Evolutionary conservation across 1,140 invertebrate species (phyloP).

Genomic region (Leguminivora glycinivorella): DNA sequence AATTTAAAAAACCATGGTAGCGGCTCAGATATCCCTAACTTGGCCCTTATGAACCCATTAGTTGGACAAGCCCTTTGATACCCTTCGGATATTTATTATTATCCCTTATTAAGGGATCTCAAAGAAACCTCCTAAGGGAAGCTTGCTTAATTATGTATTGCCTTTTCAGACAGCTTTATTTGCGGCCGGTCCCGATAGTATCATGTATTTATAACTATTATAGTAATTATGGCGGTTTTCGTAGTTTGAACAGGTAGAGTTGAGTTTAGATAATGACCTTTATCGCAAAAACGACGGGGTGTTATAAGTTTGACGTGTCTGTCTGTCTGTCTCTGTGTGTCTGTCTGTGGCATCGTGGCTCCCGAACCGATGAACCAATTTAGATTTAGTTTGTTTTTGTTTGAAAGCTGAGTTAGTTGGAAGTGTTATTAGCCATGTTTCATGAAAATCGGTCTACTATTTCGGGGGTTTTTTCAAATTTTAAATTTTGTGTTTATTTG

Average conservation of each 20-base stretch:
- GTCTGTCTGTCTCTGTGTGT: no score
- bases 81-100: constrained; percentile 14
- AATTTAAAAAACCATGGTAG: no score
- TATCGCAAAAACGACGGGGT: no score
- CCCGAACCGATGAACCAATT: no score
- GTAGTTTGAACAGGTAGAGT: not conserved
- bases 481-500: no score
- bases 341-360: no score
- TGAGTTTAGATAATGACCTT: not conserved
- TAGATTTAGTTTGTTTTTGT: no score
- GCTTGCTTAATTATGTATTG: constrained; percentile 19
- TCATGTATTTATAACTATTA: constrained; percentile 1
- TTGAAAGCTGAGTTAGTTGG: no score
- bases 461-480: no score
- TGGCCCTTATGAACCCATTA: constrained; percentile 11
- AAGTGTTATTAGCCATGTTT: no score
- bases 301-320: no score
- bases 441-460: no score
- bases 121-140: constrained; percentile 14
- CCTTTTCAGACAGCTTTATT: constrained; percentile 5
- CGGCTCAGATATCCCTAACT: not conserved
- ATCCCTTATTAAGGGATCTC: constrained; percentile 17
- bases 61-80: constrained; percentile 7
- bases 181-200: not conserved
- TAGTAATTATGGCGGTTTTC: not conserved